Evolutionary conservation across 2,797 vertebrate species (phyloP), one percentile per base, ranked within the genome.

Genomic region (Lepidocolaptes lacrymiger): DNA sequence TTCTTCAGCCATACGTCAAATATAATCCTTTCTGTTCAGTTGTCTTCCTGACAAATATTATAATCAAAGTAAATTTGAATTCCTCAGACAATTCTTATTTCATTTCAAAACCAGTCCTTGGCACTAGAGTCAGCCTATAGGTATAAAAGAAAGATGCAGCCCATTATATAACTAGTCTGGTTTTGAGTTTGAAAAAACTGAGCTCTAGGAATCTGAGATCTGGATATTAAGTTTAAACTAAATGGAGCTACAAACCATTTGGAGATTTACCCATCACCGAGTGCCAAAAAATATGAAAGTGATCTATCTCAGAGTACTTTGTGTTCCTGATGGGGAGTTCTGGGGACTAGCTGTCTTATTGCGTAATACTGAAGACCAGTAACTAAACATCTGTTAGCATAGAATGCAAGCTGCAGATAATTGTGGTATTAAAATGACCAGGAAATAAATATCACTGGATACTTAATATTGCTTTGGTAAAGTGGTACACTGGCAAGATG

Each of bases 251-350:
- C 80, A 93, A 92, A 82, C 34, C 32, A 58, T 85, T 89, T 90
- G 88, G 83, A 95, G 80, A 64, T 87, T 84, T 71, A 89, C 39
- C 34, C 73, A 81, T 52, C 11, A 8, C 36, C n/a, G 46, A 82
- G 68, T 89, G 91, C 91, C 94, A 96, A 85, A 91, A 96, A 96
- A 91, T 89, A 80, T 28, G 69, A 89, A 94, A 94, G 13, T 69
- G 62, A 92, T 93, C 69, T 72, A 7, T 94, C 83, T 84, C 67
- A 52, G 44, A 96, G 92, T 90, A 94, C 91, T 91, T 66, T 67
- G 58, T 97, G 96, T 97, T 96, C 92, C 64, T 89, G 59, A 91
- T 71, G 54, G 52, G 34, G 61, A 82, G 86, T 92, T 95, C 84
- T 93, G 62, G 75, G 49, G 91, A 89, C 66, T 95, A 46, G 43